Evolutionary conservation across 2,797 vertebrate species (phyloP).

Genomic region (Sphenodon punctatus): DNA sequence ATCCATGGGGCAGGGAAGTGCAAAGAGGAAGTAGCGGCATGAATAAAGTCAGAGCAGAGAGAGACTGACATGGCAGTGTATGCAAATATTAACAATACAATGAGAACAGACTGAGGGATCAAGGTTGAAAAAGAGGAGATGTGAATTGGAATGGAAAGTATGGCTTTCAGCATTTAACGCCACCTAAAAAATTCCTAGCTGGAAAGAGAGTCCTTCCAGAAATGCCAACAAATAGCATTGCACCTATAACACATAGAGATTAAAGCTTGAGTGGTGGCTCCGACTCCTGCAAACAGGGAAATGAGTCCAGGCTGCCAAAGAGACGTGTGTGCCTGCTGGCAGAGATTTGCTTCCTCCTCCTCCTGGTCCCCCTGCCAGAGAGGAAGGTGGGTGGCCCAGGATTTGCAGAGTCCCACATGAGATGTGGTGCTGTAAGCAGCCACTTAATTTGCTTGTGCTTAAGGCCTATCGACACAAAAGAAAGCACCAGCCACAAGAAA

Average conservation of each 20-base stretch:
- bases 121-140: background rate
- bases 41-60: background rate
- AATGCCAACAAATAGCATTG: background rate
- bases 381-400: background rate
- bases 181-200: background rate
- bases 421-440: background rate
- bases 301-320: background rate
- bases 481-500: background rate
- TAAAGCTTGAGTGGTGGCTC: accelerated
- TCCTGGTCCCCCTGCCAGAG: background rate
- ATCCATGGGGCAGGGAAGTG: too few relatives aligned
- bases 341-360: background rate
- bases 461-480: background rate
- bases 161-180: background rate
- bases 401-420: background rate
- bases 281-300: background rate
- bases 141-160: background rate
- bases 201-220: too few relatives aligned
- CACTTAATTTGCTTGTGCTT: background rate
- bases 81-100: background rate
- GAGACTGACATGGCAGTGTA: background rate
- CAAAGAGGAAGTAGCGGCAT: background rate
- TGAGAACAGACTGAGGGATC: background rate
- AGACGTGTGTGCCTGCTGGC: background rate
- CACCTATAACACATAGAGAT: background rate